A percentile compares a stretch with the other conserved stretches of the same genome.
Conservation (phyloP, 2,888 invertebrate genomes). For the Tenthredo amoena region DNA sequence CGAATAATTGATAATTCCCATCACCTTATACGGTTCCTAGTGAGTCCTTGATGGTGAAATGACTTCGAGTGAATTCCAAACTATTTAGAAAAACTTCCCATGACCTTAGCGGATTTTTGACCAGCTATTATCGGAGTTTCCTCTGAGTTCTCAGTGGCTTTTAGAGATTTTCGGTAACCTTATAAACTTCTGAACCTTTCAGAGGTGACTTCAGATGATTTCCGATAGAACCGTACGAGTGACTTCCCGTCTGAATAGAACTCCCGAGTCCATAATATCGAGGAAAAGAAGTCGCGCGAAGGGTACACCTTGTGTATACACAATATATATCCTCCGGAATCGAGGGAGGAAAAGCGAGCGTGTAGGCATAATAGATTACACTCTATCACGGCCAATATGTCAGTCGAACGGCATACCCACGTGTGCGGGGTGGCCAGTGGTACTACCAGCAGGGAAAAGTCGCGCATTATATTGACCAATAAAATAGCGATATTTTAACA, state of each 20-base stretch:
- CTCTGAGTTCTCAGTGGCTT: background rate
- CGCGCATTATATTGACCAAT: conserved; percentile 45
- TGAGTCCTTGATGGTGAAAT: background rate
- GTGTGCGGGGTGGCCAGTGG: background rate
- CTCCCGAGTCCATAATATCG: conserved; percentile 2
- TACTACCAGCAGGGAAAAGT: conserved; percentile 35
- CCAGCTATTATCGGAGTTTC: background rate
- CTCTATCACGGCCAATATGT: conserved; percentile 48
- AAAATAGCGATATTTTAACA: conserved; percentile 36
- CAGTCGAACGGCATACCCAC: conserved; percentile 16
- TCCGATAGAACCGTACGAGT: background rate
- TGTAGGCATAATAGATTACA: conserved; percentile 48
- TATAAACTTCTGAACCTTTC: background rate
- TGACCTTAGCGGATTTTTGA: background rate
- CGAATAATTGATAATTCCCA: background rate
- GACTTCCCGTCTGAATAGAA: background rate
- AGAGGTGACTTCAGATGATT: background rate
- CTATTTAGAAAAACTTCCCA: background rate
- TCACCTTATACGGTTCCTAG: background rate
- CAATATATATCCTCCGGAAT: background rate
- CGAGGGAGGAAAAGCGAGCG: conserved; percentile 1
- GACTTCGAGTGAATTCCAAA: background rate
- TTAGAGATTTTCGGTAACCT: background rate
- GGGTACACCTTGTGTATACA: conserved; percentile 7
- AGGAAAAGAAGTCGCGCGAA: background rate